These are phyloP conservation scores for Nymphalis polychloros DNA, from an alignment of 2,888 invertebrate species.

Conservation along the genomic window DNA sequence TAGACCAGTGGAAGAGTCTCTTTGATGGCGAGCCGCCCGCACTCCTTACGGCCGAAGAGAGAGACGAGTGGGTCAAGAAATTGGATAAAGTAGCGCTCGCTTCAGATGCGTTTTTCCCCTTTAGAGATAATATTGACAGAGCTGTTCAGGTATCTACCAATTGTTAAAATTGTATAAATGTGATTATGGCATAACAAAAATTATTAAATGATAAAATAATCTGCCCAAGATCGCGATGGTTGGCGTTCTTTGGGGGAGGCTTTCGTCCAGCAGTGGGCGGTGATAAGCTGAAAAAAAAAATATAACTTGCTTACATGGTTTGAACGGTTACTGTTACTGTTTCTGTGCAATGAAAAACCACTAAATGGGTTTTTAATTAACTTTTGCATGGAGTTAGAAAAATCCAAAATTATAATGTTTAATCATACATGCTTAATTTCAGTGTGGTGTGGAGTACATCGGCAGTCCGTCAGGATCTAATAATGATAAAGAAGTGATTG, in stretches of 20 bases:
- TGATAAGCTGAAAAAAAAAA: too few species aligned
- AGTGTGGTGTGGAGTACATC: constrained; percentile 97
- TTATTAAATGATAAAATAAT: neutral
- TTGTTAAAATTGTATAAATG: neutral
- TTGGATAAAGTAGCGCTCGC: constrained; percentile 91
- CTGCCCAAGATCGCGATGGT: too few species aligned
- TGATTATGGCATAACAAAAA: neutral
- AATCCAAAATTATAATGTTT: too few species aligned
- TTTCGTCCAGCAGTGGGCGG: too few species aligned
- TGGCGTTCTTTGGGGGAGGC: too few species aligned
- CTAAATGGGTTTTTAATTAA: too few species aligned
- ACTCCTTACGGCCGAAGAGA: constrained; percentile 85
- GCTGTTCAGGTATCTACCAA: constrained; percentile 87
- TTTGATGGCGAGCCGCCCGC: constrained; percentile 85
- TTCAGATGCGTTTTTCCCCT: constrained; percentile 99
- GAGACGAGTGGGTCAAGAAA: constrained; percentile 85
- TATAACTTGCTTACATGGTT: too few species aligned
- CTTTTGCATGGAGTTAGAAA: too few species aligned
- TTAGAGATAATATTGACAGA: constrained; percentile 97
- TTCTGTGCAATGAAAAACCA: too few species aligned
- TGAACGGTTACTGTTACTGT: too few species aligned
- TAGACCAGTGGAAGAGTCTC: constrained; percentile 87
- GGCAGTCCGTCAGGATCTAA: constrained; percentile 97
- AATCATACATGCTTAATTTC: too few species aligned
- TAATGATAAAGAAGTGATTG: constrained; percentile 93